Percentiles rank a stretch among this genome's conserved stretches.
phyloP scores from a whole-genome alignment of 2,888 invertebrate genomes.

The Ditylenchus weischeri region DNA sequence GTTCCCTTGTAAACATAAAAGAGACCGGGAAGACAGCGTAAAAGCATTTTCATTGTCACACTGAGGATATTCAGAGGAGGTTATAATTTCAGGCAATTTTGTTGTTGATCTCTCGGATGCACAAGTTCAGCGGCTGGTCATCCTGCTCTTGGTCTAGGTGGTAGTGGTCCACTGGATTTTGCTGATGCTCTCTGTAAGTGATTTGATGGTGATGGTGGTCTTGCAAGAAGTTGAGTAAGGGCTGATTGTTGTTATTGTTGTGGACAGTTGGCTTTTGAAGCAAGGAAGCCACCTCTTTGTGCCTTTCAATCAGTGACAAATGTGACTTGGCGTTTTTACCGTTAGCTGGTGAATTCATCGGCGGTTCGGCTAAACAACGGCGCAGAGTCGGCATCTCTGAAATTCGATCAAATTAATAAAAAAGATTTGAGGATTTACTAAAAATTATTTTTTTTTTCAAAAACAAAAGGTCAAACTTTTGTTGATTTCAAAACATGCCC shows the following conservation, averaged over 20 bases:
- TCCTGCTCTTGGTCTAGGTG: slow-evolving; percentile 32
- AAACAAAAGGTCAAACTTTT: too few species aligned
- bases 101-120: slow-evolving; percentile 32
- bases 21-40: too few species aligned
- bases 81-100: neutral
- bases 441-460: neutral
- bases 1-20: too few species aligned
- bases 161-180: too few species aligned
- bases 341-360: neutral
- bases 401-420: too few species aligned
- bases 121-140: slow-evolving; percentile 42
- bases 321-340: neutral
- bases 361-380: slow-evolving; percentile 16
- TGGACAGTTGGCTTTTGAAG: slow-evolving; percentile 25
- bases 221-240: slow-evolving; percentile 8
- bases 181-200: slow-evolving; percentile 8
- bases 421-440: too few species aligned
- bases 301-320: slow-evolving; percentile 25
- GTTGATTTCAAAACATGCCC: too few species aligned
- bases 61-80: slow-evolving; percentile 1
- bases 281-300: slow-evolving; percentile 32
- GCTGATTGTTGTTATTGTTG: too few species aligned
- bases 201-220: slow-evolving; percentile 1
- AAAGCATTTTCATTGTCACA: too few species aligned
- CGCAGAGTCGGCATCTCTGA: slow-evolving; percentile 26